Evolutionary conservation across 2,797 vertebrate species (phyloP), one percentile per base, ranked within the genome.

Genomic region (Chrosomus eos): DNA sequence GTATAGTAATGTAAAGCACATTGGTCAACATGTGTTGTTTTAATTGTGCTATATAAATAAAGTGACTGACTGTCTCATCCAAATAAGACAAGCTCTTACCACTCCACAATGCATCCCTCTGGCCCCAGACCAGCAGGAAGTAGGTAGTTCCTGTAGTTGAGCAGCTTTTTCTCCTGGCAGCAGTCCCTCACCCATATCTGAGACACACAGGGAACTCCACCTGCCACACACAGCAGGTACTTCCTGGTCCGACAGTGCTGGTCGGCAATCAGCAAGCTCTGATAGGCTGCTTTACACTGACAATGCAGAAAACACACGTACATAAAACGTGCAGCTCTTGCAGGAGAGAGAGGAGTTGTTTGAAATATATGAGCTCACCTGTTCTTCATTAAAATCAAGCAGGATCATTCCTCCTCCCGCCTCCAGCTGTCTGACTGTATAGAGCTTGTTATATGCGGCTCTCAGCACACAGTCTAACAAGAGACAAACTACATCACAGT

Each of bases 121-220:
- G 96, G 96, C 26, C 97, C 99, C 62, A 97, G 90, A 8, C 98
- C 98, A 0, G 98, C 97, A 8, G 98, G 98, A 79, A 99, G 93
- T 91, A 99, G 94, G 92, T 99, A 99, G 92, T 97, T 98, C 84
- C 95, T 95, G 85, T 97, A 98, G 92, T 97, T 98, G 11, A 98
- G 97, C 86, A 98, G 96, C 93, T 97, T 96, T 92, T 98, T 97
- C 60, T 97, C 96, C 31, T 96, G 96, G 93, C 98, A 99, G 88
- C 97, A 98, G 85, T 99, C 97, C n/a, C 96, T 93, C 85, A 99
- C 97, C 98, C 98, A 99, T 68, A 98, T 89, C 72, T 99, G 96
- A 18, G 98, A 99, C 33, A 99, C 97, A 51, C 98, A 99, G 1
- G 98, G 97, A 72, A 99, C 96, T 0, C 98, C 98, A 84, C 97